Percentiles rank a stretch among this genome's conserved stretches.
Evolutionary conservation across 2,797 vertebrate genomes (phyloP).

Genomic region (Rallus crepitans): DNA sequence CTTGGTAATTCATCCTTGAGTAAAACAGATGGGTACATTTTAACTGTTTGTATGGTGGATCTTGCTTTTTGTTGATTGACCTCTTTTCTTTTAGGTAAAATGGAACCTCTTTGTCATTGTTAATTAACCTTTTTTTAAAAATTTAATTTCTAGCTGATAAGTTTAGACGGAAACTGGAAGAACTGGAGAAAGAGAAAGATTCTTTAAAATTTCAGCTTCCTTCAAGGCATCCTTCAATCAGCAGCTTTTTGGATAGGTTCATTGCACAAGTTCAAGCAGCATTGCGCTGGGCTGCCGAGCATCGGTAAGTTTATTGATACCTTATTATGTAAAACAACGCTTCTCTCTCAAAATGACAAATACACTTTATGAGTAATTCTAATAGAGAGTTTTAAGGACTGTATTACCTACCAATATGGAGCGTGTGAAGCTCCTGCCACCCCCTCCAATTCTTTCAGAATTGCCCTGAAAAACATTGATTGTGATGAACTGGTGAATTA

Average conservation of each 20-base stretch:
- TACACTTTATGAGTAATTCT: neutral
- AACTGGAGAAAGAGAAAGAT: conserved; percentile 82
- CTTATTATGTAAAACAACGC: neutral
- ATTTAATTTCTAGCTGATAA: conserved; percentile 81
- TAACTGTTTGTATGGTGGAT: neutral
- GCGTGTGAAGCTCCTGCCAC: neutral
- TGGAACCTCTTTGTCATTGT: neutral
- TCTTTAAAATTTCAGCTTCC: conserved; percentile 85
- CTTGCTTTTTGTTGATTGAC: neutral
- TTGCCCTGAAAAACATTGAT: neutral
- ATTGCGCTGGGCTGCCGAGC: conserved; percentile 57
- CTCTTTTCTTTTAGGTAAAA: neutral
- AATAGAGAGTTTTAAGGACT: neutral
- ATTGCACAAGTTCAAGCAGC: conserved; percentile 77
- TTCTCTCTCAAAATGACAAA: neutral
- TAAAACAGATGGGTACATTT: neutral
- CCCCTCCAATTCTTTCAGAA: neutral
- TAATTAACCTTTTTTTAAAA: neutral
- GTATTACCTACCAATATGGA: neutral
- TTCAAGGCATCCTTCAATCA: conserved; percentile 84
- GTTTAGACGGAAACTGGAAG: conserved; percentile 85
- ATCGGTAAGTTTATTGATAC: conserved; percentile 56
- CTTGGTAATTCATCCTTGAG: neutral
- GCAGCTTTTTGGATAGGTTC: conserved; percentile 82
- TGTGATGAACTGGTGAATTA: neutral